Conservation (phyloP, 2,888 invertebrate species). For the Acanthoscelides obtectus region DNA sequence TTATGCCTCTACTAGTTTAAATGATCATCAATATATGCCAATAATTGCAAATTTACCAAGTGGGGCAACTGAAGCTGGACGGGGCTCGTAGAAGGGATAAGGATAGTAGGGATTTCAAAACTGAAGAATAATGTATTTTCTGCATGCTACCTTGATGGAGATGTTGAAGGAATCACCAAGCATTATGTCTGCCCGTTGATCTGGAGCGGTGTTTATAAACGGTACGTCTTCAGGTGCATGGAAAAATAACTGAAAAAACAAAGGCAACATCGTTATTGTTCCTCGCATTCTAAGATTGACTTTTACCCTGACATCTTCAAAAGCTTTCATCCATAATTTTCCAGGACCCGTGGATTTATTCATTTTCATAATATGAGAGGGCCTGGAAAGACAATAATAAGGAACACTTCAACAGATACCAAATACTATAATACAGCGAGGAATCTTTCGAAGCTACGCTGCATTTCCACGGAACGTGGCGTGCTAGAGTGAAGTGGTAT, state of each 20-base stretch:
- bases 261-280: neutral
- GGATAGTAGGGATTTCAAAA: too few relatives aligned
- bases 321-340: slow-evolving; percentile 47
- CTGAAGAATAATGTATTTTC: too few relatives aligned
- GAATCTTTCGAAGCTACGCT: too few relatives aligned
- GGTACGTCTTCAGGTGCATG: slow-evolving; percentile 59
- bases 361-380: slow-evolving; percentile 30
- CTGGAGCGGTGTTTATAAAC: slow-evolving; percentile 51
- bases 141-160: slow-evolving; percentile 39
- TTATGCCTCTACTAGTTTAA: too few relatives aligned
- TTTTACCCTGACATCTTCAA: slow-evolving; percentile 49
- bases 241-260: slow-evolving; percentile 51
- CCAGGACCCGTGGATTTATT: slow-evolving; percentile 52
- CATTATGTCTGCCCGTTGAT: slow-evolving; percentile 43
- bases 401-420: neutral
- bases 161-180: slow-evolving; percentile 42
- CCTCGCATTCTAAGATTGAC: neutral
- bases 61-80: too few relatives aligned
- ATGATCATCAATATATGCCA: too few relatives aligned
- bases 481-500: too few relatives aligned
- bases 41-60: too few relatives aligned
- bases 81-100: too few relatives aligned
- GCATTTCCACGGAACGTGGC: too few relatives aligned
- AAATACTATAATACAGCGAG: neutral
- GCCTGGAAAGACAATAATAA: slow-evolving; percentile 13